phyloP scores from a whole-genome alignment of 2,797 vertebrate genomes.

The Carduelis carduelis region DNA sequence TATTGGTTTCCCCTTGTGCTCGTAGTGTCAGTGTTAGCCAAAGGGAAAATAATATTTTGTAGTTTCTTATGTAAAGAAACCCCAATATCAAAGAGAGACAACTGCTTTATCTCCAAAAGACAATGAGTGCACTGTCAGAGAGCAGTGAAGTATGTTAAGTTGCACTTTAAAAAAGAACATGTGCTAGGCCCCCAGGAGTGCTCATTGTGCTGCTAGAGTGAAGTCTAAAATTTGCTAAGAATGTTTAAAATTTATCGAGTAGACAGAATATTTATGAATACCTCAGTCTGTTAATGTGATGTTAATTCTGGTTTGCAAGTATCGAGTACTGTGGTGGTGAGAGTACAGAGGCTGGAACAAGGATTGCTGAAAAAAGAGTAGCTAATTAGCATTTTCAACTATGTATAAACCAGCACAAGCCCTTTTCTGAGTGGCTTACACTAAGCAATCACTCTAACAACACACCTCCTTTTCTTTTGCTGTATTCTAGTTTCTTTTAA shows the following conservation, averaged over 20 bases:
- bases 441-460: background rate
- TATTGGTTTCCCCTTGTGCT: background rate
- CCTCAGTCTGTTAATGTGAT: background rate
- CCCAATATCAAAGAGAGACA: background rate
- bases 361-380: background rate
- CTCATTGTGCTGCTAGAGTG: background rate
- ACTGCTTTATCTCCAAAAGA: background rate
- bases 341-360: background rate
- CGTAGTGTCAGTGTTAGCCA: background rate
- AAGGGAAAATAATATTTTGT: background rate
- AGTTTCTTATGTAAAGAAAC: background rate
- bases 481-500: background rate
- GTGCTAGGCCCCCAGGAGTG: background rate
- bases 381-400: background rate
- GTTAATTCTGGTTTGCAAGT: background rate
- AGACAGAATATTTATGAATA: background rate
- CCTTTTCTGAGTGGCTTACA: background rate
- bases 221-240: background rate
- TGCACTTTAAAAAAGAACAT: background rate
- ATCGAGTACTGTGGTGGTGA: background rate
- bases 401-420: background rate
- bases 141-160: background rate
- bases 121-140: background rate
- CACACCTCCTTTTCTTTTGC: background rate
- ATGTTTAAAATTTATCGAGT: background rate